These are phyloP conservation scores for Seriola aureovittata DNA, from an alignment of 2,113 vertebrate genomes.

Conservation along the genomic window DNA sequence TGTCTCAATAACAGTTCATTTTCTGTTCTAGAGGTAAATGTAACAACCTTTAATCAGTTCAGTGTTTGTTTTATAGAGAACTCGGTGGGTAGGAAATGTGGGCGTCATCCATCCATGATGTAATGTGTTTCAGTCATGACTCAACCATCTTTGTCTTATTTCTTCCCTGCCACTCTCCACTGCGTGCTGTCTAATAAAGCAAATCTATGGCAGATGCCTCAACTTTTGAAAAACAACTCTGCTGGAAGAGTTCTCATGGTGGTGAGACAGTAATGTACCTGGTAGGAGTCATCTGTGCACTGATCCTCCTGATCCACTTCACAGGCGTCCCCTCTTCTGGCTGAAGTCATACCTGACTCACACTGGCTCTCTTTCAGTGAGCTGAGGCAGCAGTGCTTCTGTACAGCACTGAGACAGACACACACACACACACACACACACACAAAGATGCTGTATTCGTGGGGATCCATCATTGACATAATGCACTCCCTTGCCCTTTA, in stretches of 20 bases:
- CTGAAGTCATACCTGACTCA: slow-evolving; percentile 87
- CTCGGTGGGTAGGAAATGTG: background rate
- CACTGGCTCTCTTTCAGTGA: slow-evolving; percentile 90
- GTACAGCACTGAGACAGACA: slow-evolving; percentile 83
- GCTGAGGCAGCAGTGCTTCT: slow-evolving; percentile 91
- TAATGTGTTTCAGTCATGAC: slow-evolving; percentile 9
- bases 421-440: no score
- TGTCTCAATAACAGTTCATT: background rate
- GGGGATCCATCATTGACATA: no score
- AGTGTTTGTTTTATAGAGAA: slow-evolving; percentile 4
- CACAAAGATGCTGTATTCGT: no score
- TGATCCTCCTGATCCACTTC: slow-evolving; percentile 74
- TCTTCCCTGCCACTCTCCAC: background rate
- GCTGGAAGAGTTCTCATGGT: background rate
- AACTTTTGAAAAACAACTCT: background rate
- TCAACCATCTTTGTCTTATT: background rate
- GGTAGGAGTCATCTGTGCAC: slow-evolving; percentile 86
- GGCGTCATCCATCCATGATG: background rate
- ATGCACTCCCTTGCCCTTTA: no score
- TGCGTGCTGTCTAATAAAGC: background rate
- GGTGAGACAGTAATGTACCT: slow-evolving; percentile 68
- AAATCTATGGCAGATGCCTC: background rate
- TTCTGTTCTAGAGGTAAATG: background rate
- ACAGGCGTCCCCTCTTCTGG: slow-evolving; percentile 87
- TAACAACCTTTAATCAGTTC: background rate